Evolutionary conservation across 2,797 vertebrate species (phyloP).

Genomic region (Acanthis flammea): DNA sequence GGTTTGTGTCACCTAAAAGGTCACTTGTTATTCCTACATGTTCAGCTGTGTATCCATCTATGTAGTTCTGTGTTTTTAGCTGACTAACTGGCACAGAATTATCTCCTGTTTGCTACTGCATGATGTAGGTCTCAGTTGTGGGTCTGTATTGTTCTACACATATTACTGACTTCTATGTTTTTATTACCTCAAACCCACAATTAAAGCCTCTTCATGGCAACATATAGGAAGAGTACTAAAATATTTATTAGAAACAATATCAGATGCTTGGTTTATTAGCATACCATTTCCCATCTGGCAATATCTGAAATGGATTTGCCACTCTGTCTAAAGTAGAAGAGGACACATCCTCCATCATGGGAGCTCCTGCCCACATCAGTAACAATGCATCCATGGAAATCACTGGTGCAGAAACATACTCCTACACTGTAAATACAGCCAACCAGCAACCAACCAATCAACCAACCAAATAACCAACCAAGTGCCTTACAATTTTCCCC

Average conservation of each 20-base stretch:
- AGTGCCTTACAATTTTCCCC: neutral
- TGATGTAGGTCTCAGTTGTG: neutral
- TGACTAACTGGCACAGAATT: neutral
- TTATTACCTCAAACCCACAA: neutral
- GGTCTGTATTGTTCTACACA: neutral
- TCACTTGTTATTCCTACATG: neutral
- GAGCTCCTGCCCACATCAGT: neutral
- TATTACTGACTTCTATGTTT: neutral
- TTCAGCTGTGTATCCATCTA: neutral
- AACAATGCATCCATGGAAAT: neutral
- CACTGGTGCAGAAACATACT: neutral
- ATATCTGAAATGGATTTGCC: neutral
- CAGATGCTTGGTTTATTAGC: neutral
- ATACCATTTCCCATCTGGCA: neutral
- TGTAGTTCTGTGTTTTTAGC: neutral
- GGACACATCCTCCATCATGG: fast-evolving
- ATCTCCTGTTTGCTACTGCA: neutral
- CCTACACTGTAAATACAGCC: neutral
- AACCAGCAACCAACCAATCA: neutral
- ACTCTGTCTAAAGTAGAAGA: neutral
- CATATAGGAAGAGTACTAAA: neutral
- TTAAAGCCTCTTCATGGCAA: neutral
- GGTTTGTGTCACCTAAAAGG: neutral
- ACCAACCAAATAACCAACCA: neutral
- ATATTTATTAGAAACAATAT: neutral